Evolutionary conservation across 2,113 vertebrate genomes (phyloP), one percentile per base, ranked within the genome.

Genomic region (Stomatorhinus ivindoensis): DNA sequence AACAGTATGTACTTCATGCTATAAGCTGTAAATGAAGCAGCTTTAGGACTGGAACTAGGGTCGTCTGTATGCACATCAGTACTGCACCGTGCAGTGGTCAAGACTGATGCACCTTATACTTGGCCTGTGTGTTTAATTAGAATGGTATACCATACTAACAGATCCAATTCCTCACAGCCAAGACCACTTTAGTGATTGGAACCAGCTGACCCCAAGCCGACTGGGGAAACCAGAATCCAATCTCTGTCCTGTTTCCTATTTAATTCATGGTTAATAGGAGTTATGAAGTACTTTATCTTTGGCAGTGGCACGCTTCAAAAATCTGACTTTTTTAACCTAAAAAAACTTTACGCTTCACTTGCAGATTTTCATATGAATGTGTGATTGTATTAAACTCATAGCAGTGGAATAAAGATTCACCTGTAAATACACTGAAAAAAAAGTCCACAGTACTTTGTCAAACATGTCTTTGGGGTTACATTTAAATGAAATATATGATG

Each of bases 281-380:
- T 53, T 61, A 39, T 84, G 21, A 42, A 39, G 15, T 44, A 13
- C 35, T 48, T 84, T 31, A 51, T 82, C 35, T 88, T 82, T 53
- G 51, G 76, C 24, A 47, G 51, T 55, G 76, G 35, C 19, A 31
- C 50, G 24, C 48, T 44, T 89, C 13, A 80, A 48, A 76, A 85
- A 51, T 87, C 4, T 53, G 92, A 58, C 90, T 19, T 89, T 61
- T 86, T 82, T 91, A 90, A 88, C 89, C 90, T 86, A 47, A 88
- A 88, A 73, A 35, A 73, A 69, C 94, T 90, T 93, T 94, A 93
- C 93, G 93, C 3, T 90, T 65, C 51, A 35, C 84, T 76, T 51
- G 21, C 39, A 94, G 93, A 83, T 95, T 95, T 95, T 95, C 95
- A 95, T 93, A 94, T 94, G 94, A 94, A 92, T 94, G 94, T 94